Percentiles rank a stretch among this genome's conserved stretches.
Evolutionary conservation across 2,888 invertebrate genomes (phyloP).

Genomic region (Biston betularia): DNA sequence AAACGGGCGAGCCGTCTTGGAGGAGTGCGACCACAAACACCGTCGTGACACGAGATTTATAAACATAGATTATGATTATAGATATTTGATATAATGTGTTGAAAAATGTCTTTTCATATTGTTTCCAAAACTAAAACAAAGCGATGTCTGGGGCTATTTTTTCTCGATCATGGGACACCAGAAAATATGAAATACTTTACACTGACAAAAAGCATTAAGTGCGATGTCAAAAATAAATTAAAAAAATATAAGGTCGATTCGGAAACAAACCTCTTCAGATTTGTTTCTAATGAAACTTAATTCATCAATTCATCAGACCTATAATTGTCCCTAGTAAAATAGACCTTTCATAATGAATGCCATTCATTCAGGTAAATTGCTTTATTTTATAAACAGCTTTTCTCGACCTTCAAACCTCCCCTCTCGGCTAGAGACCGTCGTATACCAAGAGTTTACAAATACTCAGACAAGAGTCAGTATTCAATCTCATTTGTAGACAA

Average conservation of each 20-base stretch:
- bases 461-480: background rate
- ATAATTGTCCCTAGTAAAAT: conserved; percentile 5
- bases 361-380: conserved; percentile 13
- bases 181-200: too few relatives aligned
- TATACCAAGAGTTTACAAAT: background rate
- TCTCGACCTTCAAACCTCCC: background rate
- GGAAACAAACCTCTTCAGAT: background rate
- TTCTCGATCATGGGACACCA: too few relatives aligned
- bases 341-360: conserved; percentile 11
- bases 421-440: background rate
- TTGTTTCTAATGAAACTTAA: background rate
- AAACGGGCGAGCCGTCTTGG: too few relatives aligned
- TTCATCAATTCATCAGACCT: conserved; percentile 3
- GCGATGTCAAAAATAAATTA: too few relatives aligned
- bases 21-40: too few relatives aligned
- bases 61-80: too few relatives aligned
- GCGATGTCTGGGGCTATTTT: too few relatives aligned
- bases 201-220: too few relatives aligned
- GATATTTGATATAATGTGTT: too few relatives aligned
- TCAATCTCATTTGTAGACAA: background rate
- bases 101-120: too few relatives aligned
- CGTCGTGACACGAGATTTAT: too few relatives aligned
- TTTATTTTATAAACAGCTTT: conserved; percentile 7
- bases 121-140: too few relatives aligned
- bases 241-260: background rate